Conservation (phyloP, 2,888 invertebrate species). For the Steinernema hermaphroditum region DNA sequence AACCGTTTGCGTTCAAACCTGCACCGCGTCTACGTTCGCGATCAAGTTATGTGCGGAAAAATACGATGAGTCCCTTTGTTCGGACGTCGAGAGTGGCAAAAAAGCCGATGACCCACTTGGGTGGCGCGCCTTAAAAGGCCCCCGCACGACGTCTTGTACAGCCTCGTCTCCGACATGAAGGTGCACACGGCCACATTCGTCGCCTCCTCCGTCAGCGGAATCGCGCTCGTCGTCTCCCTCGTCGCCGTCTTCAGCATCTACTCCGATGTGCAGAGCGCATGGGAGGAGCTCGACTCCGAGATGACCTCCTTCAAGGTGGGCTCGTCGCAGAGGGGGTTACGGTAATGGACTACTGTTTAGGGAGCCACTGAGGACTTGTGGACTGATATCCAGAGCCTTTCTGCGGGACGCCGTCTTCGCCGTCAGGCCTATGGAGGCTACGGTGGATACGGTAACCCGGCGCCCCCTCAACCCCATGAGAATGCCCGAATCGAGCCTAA, state of each 20-base stretch:
- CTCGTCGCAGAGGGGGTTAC: neutral
- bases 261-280: conserved; percentile 50
- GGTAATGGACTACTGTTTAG: conserved; percentile 35
- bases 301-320: conserved; percentile 51
- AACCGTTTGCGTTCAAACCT: neutral
- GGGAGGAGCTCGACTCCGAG: conserved; percentile 52
- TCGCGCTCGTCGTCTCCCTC: too few species aligned
- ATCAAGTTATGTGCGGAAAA: neutral
- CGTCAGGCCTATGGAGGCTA: conserved; percentile 33
- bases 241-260: conserved; percentile 42
- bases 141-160: neutral
- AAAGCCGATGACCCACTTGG: conserved; percentile 16
- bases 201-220: too few species aligned
- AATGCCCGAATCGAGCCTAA: too few species aligned
- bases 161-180: neutral
- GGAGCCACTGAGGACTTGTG: conserved; percentile 52
- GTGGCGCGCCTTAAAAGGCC: neutral
- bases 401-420: conserved; percentile 7
- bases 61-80: neutral
- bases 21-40: neutral
- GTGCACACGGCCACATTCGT: too few species aligned
- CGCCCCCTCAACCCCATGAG: too few species aligned
- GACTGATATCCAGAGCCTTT: conserved; percentile 49
- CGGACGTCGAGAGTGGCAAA: neutral
- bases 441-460: conserved; percentile 21